phyloP scores from a whole-genome alignment of 2,888 invertebrate species.

The Norana najaformis region DNA sequence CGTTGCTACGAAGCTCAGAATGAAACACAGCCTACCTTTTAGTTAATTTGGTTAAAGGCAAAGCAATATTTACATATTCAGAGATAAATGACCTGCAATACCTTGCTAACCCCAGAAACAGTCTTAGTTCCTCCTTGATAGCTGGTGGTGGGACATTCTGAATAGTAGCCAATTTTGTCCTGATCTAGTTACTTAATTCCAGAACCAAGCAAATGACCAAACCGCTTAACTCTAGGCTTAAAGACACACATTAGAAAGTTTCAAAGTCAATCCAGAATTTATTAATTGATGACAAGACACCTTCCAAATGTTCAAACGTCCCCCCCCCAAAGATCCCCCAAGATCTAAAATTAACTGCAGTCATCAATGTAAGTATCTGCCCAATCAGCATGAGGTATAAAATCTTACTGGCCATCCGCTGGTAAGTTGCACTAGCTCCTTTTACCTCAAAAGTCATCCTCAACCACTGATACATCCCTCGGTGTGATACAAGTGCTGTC shows the following conservation, averaged over 20 bases:
- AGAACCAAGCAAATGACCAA: background rate
- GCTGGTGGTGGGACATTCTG: background rate
- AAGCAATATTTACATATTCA: no score
- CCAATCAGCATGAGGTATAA: background rate
- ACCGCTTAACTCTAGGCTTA: background rate
- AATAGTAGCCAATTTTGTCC: background rate
- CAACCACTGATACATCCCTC: background rate
- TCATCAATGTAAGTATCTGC: background rate
- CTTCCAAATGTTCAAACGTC: background rate
- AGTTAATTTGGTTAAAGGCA: no score
- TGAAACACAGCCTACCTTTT: no score
- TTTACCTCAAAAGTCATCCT: background rate
- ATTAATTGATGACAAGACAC: background rate
- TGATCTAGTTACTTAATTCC: background rate
- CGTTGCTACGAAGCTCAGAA: no score
- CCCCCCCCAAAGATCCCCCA: no score
- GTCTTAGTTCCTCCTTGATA: background rate
- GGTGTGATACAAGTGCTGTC: background rate
- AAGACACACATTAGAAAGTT: background rate
- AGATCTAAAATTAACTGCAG: background rate
- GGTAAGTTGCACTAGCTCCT: background rate
- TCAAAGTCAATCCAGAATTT: background rate
- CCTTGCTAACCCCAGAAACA: no score
- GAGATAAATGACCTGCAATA: no score
- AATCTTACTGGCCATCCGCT: background rate